A percentile compares a stretch with the other conserved stretches of the same genome.
phyloP scores from a whole-genome alignment of 2,113 vertebrate species.

The Chloroceryle aenea region DNA sequence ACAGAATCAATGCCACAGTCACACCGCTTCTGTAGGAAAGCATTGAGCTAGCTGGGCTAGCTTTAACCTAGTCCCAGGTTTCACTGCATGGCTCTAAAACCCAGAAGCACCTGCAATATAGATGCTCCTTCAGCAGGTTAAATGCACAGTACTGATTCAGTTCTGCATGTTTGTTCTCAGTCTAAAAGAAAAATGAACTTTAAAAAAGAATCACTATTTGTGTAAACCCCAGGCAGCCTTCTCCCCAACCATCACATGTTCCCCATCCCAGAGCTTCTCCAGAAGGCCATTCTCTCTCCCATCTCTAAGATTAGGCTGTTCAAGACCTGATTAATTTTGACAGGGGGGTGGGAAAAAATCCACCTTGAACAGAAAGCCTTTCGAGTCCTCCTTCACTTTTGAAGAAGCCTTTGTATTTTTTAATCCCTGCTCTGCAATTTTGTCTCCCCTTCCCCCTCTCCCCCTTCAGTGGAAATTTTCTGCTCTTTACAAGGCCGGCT shows the following conservation, averaged over 20 bases:
- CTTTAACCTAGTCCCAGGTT: background rate
- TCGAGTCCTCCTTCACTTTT: background rate
- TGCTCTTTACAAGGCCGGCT: conserved; percentile 9
- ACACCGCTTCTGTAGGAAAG: background rate
- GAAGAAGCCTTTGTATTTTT: conserved; percentile 46
- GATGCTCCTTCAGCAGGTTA: background rate
- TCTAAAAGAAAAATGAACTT: background rate
- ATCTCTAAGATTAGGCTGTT: background rate
- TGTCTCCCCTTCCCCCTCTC: background rate
- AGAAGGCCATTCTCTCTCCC: background rate
- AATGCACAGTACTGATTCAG: background rate
- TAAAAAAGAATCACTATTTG: background rate
- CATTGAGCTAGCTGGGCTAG: background rate
- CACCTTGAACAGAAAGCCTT: background rate
- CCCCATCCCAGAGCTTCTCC: background rate
- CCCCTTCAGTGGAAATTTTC: conserved; percentile 48
- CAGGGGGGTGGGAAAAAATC: fast-evolving
- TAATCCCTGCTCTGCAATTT: conserved; percentile 9
- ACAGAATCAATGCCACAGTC: background rate
- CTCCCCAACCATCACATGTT: background rate
- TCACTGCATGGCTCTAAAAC: background rate
- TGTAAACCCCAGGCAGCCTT: background rate
- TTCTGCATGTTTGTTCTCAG: background rate
- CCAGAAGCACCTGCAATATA: background rate
- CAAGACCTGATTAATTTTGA: background rate